Evolutionary conservation across 2,888 invertebrate species (phyloP).

Genomic region (Lasioglossum oenotherae): DNA sequence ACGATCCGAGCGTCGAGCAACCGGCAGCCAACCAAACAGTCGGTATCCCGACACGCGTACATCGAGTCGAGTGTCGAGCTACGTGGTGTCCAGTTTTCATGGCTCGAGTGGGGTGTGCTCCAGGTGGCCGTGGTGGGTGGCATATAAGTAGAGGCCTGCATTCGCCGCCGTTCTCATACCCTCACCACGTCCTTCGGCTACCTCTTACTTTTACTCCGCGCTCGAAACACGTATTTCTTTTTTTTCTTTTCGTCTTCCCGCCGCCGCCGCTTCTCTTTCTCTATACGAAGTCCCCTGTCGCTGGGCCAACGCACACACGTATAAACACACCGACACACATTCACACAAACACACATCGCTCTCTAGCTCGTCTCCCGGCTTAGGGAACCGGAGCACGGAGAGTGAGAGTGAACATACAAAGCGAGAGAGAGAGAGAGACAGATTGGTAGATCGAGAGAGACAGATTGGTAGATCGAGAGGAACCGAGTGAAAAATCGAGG

Average conservation of each 20-base stretch:
- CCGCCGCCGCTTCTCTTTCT: constrained; percentile 16
- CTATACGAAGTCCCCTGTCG: constrained; percentile 22
- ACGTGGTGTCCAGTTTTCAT: constrained; percentile 77
- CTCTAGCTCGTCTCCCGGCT: constrained; percentile 14
- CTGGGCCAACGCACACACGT: not conserved
- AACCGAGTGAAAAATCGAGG: constrained; percentile 1
- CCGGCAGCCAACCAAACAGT: constrained; percentile 22
- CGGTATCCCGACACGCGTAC: constrained; percentile 42
- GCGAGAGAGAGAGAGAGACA: not conserved
- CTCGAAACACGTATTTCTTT: constrained; percentile 17
- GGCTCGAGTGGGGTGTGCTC: constrained; percentile 79
- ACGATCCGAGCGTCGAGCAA: not conserved
- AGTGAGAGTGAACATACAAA: not conserved
- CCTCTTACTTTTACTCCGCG: constrained; percentile 81
- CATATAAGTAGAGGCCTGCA: constrained; percentile 83
- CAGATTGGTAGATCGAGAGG: not conserved
- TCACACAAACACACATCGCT: not conserved
- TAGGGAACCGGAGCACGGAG: constrained; percentile 10
- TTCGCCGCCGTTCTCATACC: constrained; percentile 83
- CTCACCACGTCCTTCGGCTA: constrained; percentile 83
- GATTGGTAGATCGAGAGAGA: too few species aligned
- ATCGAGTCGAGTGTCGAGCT: constrained; percentile 45
- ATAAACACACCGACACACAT: too few species aligned
- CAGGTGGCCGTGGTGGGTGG: constrained; percentile 82
- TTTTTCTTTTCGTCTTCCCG: constrained; percentile 55